Percentiles rank a stretch among this genome's conserved stretches.
phyloP scores from a whole-genome alignment of 2,888 invertebrate genomes.

The Drosophila anomelani region DNA sequence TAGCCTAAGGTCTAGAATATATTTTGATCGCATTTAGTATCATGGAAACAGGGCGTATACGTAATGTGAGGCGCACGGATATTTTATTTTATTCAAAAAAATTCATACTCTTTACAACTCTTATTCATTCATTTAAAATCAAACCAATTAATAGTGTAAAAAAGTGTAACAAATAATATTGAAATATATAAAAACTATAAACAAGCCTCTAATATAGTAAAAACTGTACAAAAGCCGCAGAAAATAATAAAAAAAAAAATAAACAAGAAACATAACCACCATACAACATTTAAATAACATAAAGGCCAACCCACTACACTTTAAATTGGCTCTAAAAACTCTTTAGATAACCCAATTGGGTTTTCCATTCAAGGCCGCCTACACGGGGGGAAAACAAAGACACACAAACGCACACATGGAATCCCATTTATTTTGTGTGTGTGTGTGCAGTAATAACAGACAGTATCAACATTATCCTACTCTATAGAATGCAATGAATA shows the following conservation, averaged over 20 bases:
- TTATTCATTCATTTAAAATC: not conserved
- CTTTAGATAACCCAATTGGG: slow-evolving; percentile 8
- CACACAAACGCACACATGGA: not conserved
- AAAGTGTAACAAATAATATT: not conserved
- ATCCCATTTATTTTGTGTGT: not conserved
- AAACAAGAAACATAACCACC: not conserved
- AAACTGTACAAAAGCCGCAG: not conserved
- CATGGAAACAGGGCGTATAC: not conserved
- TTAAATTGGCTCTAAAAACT: slow-evolving; percentile 11
- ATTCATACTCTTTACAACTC: not conserved
- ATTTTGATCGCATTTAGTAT: no score
- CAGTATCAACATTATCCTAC: slow-evolving; percentile 23
- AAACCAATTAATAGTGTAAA: not conserved
- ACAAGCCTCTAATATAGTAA: not conserved
- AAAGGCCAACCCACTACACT: not conserved
- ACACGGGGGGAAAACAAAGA: not conserved
- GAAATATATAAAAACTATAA: not conserved
- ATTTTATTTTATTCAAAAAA: not conserved
- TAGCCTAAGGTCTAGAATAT: not conserved
- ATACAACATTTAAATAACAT: not conserved
- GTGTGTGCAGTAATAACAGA: slow-evolving; percentile 16
- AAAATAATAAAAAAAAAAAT: not conserved
- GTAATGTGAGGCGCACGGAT: not conserved
- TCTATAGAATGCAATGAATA: slow-evolving; percentile 19
- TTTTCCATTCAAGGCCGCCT: slow-evolving; percentile 8